Conservation (phyloP, 2,113 vertebrate species). For the Heterotilapia buettikoferi region DNA sequence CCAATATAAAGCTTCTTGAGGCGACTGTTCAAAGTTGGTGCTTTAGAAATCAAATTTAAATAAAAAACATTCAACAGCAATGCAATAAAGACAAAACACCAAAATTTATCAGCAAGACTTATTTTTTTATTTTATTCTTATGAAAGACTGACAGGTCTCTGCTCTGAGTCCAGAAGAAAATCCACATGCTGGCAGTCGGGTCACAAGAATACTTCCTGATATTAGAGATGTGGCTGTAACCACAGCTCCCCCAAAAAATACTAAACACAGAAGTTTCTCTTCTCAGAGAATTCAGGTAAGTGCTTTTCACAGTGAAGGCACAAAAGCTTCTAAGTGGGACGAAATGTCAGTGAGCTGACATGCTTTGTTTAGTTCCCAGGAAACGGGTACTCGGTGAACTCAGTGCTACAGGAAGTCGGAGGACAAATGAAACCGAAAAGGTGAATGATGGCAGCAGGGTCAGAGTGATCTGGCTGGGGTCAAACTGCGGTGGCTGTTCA, state of each 20-base stretch:
- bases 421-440: background rate
- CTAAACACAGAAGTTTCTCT: background rate
- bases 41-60: background rate
- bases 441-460: background rate
- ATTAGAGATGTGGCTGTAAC: background rate
- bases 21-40: background rate
- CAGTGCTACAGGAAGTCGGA: background rate
- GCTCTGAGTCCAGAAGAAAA: background rate
- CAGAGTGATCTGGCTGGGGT: background rate
- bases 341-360: background rate
- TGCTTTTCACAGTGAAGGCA: background rate
- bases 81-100: background rate
- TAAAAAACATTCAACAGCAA: background rate
- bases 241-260: background rate
- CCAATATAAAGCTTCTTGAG: background rate
- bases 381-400: background rate
- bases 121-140: background rate
- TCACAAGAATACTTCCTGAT: background rate
- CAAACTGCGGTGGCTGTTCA: constrained; percentile 31
- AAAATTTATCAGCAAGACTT: background rate
- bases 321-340: background rate
- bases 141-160: background rate
- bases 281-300: background rate
- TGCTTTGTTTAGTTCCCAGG: background rate
- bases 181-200: background rate